Percentiles rank a stretch among this genome's conserved stretches.
Conservation (phyloP, 64 coral and sea anemone genomes). For the Montipora sp. region DNA sequence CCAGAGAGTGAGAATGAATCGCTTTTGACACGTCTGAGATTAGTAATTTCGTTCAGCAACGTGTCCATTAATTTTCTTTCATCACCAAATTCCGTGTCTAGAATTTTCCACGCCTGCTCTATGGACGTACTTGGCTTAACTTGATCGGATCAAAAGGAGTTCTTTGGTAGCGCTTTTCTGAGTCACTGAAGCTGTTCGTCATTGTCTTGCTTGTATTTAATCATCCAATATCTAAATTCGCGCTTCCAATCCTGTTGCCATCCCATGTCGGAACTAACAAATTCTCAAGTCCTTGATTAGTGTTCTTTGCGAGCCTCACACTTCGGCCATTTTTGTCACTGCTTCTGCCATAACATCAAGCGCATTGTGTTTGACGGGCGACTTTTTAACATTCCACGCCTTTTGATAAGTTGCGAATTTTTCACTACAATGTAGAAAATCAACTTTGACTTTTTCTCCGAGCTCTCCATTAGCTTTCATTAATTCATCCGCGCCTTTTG, state of each 20-base stretch:
- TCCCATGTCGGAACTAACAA: constrained; percentile 9
- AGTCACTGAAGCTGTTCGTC: not conserved
- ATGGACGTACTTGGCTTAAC: constrained; percentile 6
- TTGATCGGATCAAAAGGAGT: not conserved
- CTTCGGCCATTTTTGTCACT: constrained; percentile 3
- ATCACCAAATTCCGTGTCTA: constrained; percentile 11
- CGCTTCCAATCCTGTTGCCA: not conserved
- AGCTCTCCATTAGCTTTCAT: constrained; percentile 1
- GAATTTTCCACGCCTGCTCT: constrained; percentile 2
- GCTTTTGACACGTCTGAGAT: constrained; percentile 3
- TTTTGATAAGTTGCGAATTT: constrained; percentile 10
- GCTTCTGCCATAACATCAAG: not conserved
- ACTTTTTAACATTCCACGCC: not conserved
- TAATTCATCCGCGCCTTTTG: not conserved
- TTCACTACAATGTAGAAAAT: constrained; percentile 12
- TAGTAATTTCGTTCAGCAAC: constrained; percentile 12
- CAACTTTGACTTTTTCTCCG: not conserved
- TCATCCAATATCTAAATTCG: constrained; percentile 4
- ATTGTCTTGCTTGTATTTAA: not conserved
- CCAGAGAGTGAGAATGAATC: constrained; percentile 16
- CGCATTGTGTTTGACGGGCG: not conserved
- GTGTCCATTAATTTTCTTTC: constrained; percentile 34
- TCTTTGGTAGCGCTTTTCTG: not conserved
- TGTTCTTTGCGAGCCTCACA: constrained; percentile 6
- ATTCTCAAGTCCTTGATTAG: constrained; percentile 6